Evolutionary conservation across 1,140 invertebrate species (phyloP), one percentile per base, ranked within the genome.

Genomic region (Leptinotarsa texana): DNA sequence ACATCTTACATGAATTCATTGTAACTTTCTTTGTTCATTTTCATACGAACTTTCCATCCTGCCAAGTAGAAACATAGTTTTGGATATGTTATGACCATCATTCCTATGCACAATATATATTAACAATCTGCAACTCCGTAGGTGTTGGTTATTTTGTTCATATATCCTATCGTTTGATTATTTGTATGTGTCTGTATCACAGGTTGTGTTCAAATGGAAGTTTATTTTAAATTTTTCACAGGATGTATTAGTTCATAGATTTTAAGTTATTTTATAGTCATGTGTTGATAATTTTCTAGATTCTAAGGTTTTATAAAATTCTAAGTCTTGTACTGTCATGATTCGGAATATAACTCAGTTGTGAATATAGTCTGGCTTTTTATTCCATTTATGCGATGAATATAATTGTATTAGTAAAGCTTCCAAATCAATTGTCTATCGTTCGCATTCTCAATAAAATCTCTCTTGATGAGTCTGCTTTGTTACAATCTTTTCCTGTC

Each of bases 11-110:
- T 71, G 66, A 47, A 72, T 63, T 69, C 33, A 76, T 72, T 63
- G 57, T 76, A 76, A 71, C 17, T 73, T 49, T 75, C 57, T 51
- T 15, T 70, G 57, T 69, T 67, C 69, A 63, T 72, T 66, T 72
- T 67, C 63, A 68, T 72, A 75, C 47, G 33, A 51, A 65, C 51
- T 18, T 18, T 18, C 21, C 21, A 21, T 65, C 49, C 65, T 74
- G 73, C 66, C 73, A 74, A 49, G 42, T 42, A 49, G 62, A 24
- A 27, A 49, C 15, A 57, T 49, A 74, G 67, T 57, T 42, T 49
- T 69, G 42, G 68, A 49, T 69, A 57, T 57, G 51, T 47, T 69
- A 69, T 33, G 17, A 69, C 47, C 42, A 33, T 69, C 27, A 69
- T 69, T 18, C 47, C 13, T 47, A 21, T 69, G 68, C 49, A 47